These are phyloP conservation scores for Sciurus vulgaris DNA, from an alignment of 2,797 vertebrate species.

Conservation along the genomic window DNA sequence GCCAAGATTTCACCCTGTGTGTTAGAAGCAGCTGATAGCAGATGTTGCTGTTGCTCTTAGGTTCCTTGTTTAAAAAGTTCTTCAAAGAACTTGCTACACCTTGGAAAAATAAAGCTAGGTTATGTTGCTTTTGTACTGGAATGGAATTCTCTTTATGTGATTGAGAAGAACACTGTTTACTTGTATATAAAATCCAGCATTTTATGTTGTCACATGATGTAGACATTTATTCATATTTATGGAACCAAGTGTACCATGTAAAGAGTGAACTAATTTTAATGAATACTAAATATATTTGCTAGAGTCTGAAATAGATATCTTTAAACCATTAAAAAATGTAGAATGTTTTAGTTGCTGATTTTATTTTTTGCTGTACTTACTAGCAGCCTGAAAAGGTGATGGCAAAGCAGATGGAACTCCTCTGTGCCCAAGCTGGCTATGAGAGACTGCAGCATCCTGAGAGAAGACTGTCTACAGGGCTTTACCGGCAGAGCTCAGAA, in stretches of 20 bases:
- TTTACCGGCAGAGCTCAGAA: conserved; percentile 92
- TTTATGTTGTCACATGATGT: conserved; percentile 74
- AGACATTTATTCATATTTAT: conserved; percentile 77
- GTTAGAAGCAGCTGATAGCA: conserved; percentile 86
- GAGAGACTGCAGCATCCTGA: conserved; percentile 93
- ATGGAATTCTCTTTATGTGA: conserved; percentile 57
- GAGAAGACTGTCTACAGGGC: conserved; percentile 92
- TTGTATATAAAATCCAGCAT: conserved; percentile 63
- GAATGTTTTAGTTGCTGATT: conserved; percentile 81
- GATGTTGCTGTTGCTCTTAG: conserved; percentile 87
- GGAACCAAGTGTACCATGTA: conserved; percentile 70
- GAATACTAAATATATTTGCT: conserved; percentile 86
- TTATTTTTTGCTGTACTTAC: conserved; percentile 85
- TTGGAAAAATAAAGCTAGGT: conserved; percentile 80
- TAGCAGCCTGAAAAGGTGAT: conserved; percentile 96
- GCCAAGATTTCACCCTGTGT: conserved; percentile 86
- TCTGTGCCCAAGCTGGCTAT: conserved; percentile 94
- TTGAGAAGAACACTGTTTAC: conserved; percentile 61
- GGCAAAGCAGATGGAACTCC: conserved; percentile 97
- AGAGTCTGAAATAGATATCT: conserved; percentile 84
- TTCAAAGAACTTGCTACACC: conserved; percentile 72
- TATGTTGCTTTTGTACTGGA: conserved; percentile 71
- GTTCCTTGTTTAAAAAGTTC: conserved; percentile 78
- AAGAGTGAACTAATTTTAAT: conserved; percentile 83
- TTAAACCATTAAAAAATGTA: conserved; percentile 84